Evolutionary conservation across 1,140 invertebrate genomes (phyloP).

Genomic region (Apis laboriosa): DNA sequence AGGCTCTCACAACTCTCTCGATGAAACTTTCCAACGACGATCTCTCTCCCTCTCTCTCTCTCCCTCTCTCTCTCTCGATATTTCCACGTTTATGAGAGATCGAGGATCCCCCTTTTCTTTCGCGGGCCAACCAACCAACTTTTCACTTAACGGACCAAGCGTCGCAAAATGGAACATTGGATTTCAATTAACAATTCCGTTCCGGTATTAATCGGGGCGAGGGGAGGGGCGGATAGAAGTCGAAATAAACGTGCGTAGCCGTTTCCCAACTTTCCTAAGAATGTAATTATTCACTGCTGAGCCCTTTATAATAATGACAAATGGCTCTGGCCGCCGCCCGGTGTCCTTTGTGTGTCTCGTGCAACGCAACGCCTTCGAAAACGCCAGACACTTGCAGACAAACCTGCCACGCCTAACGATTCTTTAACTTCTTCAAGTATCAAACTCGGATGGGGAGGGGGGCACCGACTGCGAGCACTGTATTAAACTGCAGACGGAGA

Average conservation of each 20-base stretch:
- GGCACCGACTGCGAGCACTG: constrained; percentile 38
- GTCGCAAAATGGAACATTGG: neutral
- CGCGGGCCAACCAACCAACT: neutral
- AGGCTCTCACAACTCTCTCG: neutral
- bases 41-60: no score
- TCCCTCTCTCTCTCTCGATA: neutral
- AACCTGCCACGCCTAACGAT: constrained; percentile 63
- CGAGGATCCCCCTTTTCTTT: neutral
- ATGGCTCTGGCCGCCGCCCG: constrained; percentile 51
- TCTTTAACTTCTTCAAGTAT: constrained; percentile 67
- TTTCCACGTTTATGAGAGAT: neutral
- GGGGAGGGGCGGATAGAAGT: neutral
- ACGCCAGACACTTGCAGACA: neutral
- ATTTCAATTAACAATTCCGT: constrained; percentile 12
- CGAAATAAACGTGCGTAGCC: constrained; percentile 24
- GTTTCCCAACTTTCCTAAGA: constrained; percentile 63
- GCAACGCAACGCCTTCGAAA: neutral
- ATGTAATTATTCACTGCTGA: constrained; percentile 74
- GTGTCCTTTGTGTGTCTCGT: constrained; percentile 24
- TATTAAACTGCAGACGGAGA: constrained; percentile 36
- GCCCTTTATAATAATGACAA: constrained; percentile 77
- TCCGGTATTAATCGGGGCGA: neutral
- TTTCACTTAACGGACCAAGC: neutral
- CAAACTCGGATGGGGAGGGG: constrained; percentile 21
- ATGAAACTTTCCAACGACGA: neutral